Base-by-base conservation (phyloP, 2,113 vertebrate species). In the Cyprinus carpio region DNA sequence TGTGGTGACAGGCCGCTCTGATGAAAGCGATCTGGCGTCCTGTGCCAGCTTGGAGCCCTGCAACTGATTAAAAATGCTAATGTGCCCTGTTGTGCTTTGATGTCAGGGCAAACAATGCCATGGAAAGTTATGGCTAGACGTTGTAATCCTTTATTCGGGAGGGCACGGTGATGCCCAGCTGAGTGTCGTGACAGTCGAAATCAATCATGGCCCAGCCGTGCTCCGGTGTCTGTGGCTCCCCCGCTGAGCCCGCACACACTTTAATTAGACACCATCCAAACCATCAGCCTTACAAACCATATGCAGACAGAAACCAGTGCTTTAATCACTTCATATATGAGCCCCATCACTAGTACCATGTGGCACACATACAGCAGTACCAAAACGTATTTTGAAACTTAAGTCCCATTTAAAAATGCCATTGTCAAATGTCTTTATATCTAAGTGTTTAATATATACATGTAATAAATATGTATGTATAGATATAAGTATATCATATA, bases 61-160 rank as follows among this genome's bases (percentile, higher is more conserved):
- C 89, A 29, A 83, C 92, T 94, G 92, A 94, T 94, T 94, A 94
- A 93, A 93, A 92, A 95, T 95, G 94, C 91, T 94, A 94, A 95
- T 93, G 91, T 90, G 88, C 89, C 92, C 92, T 46, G 82, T 88
- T 40, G 90, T 86, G 91, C 92, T 95, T 95, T 95, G 93, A 95
- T 94, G 93, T 86, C 92, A 85, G 65, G 89, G 91, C 87, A 71
- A 92, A 93, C 91, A 93, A 94, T 93, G 92, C 88, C 88, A 86
- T 92, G 90, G 91, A 93, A 93, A 93, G 93, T 94, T 92, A 94
- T 87, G 74, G 78, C 89, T 90, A 90, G 91, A 91, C 91, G 85
- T 90, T 93, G 92, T 93, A 91, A 90, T 92, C 92, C 93, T 93
- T 92, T 93, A 91, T 93, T 64, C 71, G 65, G 46, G 75, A 83